A percentile compares a stretch with the other conserved stretches of the same genome.
Conservation (phyloP, 2,113 vertebrate genomes). For the Mellivora capensis region DNA sequence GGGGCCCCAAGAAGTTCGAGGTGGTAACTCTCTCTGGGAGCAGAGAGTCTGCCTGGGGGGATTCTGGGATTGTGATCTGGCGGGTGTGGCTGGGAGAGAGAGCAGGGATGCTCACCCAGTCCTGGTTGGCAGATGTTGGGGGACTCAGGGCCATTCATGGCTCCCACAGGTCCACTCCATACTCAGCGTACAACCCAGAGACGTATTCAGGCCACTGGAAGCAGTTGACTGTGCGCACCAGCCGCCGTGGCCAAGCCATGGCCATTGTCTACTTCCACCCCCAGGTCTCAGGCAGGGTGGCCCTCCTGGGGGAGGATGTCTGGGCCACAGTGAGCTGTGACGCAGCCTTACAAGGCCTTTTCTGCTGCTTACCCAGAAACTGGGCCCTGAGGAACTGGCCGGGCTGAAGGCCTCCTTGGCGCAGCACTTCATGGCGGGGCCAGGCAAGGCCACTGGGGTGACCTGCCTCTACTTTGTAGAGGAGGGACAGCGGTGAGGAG, state of each 20-base stretch:
- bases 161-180: slow-evolving; percentile 87
- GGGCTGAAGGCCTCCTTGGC: slow-evolving; percentile 87
- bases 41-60: background rate
- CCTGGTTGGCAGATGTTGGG: background rate
- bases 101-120: background rate
- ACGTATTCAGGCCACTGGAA: slow-evolving; percentile 97
- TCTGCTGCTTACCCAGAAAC: slow-evolving; percentile 83
- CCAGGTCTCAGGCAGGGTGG: slow-evolving; percentile 83
- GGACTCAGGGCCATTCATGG: background rate
- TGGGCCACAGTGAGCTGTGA: too few species aligned
- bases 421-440: slow-evolving; percentile 87
- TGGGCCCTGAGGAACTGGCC: slow-evolving; percentile 84
- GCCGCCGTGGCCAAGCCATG: slow-evolving; percentile 89
- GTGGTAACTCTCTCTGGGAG: background rate
- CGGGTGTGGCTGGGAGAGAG: too few species aligned
- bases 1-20: background rate
- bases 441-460: slow-evolving; percentile 88
- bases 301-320: background rate
- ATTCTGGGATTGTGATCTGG: background rate
- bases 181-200: slow-evolving; percentile 93
- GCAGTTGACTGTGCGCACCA: slow-evolving; percentile 94
- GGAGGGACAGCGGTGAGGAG: slow-evolving; percentile 93
- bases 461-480: slow-evolving; percentile 94
- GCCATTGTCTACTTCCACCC: slow-evolving; percentile 95
- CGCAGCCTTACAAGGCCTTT: background rate